Evolutionary conservation across 2,888 invertebrate genomes (phyloP), one percentile per base, ranked within the genome.

Genomic region (Philopedon plagiatum): DNA sequence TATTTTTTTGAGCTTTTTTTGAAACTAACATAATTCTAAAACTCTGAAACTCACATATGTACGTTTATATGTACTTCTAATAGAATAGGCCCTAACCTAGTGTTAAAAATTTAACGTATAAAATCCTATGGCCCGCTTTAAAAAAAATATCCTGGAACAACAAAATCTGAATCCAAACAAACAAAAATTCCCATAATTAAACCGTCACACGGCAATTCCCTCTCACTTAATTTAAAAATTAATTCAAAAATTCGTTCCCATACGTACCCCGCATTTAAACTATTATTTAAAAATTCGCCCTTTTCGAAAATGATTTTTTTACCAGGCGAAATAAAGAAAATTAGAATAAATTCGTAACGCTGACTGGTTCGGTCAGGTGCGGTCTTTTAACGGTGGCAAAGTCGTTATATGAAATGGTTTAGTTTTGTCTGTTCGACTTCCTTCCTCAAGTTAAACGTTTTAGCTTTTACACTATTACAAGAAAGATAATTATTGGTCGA

Each of bases 281-380:
- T 1, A 26, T 26, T 49, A 49, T 26, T 44, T 19, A 49, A 54
- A 54, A 54, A 54, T 54, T 54, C 51, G 51, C 66, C 66, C 57
- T 57, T 57, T 64, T 39, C 41, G 9, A 56, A 57, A 58, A 65
- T 56, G 41, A 44, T 49, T 34, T 56, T 41, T 56, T 66, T 37
- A 58, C 23, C 66, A 32, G 61, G 39, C 61, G 39, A 51, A 67
- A 61, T 67, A 67, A 41, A 51, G 51, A 66, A 32, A 54, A 66
- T 37, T 61, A 37, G 67, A 67, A 67, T 67, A 67, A 61, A 67
- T 67, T 67, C 37, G 67, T 67, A 67, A 67, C 67, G 67, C 67
- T 67, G 4, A 11, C n/a, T 67, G 51, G 41, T 60, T 67, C 51
- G 49, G 60, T 67, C 67, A 67, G 67, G 67, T 67, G 67, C 39